A percentile compares a stretch with the other conserved stretches of the same genome.
Evolutionary conservation across 1,140 invertebrate genomes (phyloP).

Genomic region (Diprion similis): DNA sequence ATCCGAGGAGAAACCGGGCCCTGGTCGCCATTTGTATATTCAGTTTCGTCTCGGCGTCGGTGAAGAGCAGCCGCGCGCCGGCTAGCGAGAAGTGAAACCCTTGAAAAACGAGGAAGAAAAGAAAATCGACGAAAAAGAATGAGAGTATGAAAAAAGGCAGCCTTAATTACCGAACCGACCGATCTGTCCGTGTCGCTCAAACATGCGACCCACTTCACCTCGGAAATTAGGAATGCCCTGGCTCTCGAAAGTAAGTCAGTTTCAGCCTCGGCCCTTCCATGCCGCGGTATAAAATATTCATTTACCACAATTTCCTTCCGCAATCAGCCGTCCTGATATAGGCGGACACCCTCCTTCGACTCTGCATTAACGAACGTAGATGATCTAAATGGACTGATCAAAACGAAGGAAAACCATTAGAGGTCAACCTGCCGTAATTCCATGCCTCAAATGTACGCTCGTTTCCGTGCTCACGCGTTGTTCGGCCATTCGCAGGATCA

Average conservation of each 20-base stretch:
- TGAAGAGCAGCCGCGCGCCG: neutral
- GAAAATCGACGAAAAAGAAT: neutral
- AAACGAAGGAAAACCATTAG: neutral
- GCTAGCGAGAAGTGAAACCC: constrained; percentile 38
- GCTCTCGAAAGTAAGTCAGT: neutral
- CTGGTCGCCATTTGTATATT: constrained; percentile 49
- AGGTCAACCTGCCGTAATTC: no score
- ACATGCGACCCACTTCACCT: constrained; percentile 33
- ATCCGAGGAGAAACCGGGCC: constrained; percentile 47
- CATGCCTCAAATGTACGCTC: no score
- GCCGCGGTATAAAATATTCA: neutral
- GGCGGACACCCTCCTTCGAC: neutral
- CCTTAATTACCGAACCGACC: constrained; percentile 44
- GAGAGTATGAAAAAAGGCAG: constrained; percentile 28
- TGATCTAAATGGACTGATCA: neutral
- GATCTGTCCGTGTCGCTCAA: constrained; percentile 26
- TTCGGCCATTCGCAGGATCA: no score
- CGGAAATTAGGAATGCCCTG: constrained; percentile 27
- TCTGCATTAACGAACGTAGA: neutral
- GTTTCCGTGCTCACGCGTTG: no score
- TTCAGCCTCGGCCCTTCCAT: neutral
- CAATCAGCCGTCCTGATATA: neutral
- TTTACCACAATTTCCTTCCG: neutral
- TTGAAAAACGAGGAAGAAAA: neutral
- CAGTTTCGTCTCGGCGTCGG: constrained; percentile 21